These are phyloP conservation scores for Patella vulgata DNA, from an alignment of 1,140 invertebrate genomes.

Conservation along the genomic window DNA sequence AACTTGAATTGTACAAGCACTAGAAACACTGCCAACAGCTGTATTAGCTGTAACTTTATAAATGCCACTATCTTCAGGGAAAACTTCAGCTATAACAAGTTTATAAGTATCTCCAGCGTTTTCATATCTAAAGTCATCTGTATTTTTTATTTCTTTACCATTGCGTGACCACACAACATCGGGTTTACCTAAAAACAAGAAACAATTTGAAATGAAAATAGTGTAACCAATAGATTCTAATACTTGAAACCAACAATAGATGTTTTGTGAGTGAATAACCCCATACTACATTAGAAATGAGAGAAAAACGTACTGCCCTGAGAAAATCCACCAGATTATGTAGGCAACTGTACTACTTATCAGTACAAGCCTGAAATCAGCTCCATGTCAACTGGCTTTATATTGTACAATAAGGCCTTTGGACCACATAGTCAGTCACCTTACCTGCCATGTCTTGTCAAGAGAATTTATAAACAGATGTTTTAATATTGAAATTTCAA, in stretches of 20 bases:
- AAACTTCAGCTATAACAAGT: slow-evolving; percentile 91
- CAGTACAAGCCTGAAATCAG: background rate
- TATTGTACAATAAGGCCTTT: too few relatives aligned
- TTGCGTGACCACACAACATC: slow-evolving; percentile 96
- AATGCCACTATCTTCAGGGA: slow-evolving; percentile 92
- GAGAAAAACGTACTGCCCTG: too few relatives aligned
- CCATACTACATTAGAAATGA: slow-evolving; percentile 2
- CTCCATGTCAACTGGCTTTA: too few relatives aligned
- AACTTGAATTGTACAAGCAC: slow-evolving; percentile 53
- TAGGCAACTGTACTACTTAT: background rate
- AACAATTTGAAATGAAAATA: too few relatives aligned
- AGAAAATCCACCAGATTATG: too few relatives aligned
- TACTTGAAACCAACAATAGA: too few relatives aligned
- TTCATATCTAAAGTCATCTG: slow-evolving; percentile 94
- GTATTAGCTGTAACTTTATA: slow-evolving; percentile 92
- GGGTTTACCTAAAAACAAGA: slow-evolving; percentile 68
- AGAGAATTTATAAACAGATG: too few relatives aligned
- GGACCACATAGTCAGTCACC: too few relatives aligned
- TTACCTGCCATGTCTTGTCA: too few relatives aligned
- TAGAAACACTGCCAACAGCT: slow-evolving; percentile 79
- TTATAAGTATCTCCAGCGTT: slow-evolving; percentile 91
- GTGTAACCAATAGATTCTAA: too few relatives aligned
- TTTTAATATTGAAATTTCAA: too few relatives aligned
- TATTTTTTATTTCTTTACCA: slow-evolving; percentile 95
- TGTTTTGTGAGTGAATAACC: too few relatives aligned